Percentiles rank a stretch among this genome's conserved stretches.
phyloP scores from a whole-genome alignment of 2,113 vertebrate species.

The Gavia stellata region DNA sequence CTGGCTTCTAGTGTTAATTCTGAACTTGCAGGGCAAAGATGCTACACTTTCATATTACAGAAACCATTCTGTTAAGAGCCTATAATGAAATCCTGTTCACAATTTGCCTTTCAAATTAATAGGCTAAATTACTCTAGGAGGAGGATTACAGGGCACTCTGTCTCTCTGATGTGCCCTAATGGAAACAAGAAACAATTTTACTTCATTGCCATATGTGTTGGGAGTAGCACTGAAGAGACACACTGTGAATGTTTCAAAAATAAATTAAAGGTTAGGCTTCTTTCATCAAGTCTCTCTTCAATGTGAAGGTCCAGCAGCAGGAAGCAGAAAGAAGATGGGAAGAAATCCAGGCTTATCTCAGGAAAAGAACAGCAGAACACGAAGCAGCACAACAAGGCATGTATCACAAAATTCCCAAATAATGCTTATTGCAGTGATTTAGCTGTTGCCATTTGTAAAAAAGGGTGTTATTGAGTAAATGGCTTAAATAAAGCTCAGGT shows the following conservation, averaged over 20 bases:
- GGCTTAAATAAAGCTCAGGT: neutral
- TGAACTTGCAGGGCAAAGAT: conserved; percentile 3
- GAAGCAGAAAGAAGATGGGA: conserved; percentile 93
- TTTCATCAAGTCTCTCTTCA: neutral
- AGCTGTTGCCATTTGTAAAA: neutral
- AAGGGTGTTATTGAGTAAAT: neutral
- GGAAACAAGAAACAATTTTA: conserved; percentile 10
- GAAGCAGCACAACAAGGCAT: conserved; percentile 87
- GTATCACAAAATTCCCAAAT: neutral
- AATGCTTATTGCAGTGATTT: neutral
- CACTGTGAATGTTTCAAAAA: neutral
- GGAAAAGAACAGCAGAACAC: conserved; percentile 86
- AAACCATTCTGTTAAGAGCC: neutral
- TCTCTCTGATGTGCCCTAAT: conserved; percentile 11
- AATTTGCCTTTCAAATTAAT: conserved; percentile 48
- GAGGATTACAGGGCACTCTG: conserved; percentile 14
- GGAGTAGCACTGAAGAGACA: neutral
- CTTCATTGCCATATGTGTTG: conserved; percentile 9
- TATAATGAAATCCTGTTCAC: neutral
- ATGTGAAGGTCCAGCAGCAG: conserved; percentile 84
- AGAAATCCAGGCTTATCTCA: conserved; percentile 89
- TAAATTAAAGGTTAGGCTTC: neutral
- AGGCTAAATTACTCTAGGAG: neutral
- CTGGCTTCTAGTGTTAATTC: neutral
- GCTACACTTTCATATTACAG: neutral